Base-by-base conservation (phyloP, 1,140 invertebrate species). In the Drosophila parvula region DNA sequence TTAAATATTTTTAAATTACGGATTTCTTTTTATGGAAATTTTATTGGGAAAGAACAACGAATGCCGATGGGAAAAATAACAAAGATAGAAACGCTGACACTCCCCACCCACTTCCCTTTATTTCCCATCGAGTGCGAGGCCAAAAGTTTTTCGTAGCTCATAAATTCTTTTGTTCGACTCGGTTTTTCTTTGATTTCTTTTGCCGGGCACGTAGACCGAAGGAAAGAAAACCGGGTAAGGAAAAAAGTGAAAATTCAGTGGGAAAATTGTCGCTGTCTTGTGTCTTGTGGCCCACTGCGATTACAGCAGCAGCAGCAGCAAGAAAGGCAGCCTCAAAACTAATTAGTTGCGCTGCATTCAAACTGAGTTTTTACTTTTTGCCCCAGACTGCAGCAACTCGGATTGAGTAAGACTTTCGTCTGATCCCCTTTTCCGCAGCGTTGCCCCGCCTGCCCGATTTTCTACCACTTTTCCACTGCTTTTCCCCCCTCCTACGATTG, bases 161-260 rank as follows among this genome's bases (percentile, higher is more conserved):
- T 82, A 86, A 86, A 86, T 88, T 86, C 79, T 88, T 83, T 88
- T 88, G 74, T 86, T 69, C 62, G 59, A 30, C 44, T 68, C 50
- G 59, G 56, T 82, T 80, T 57, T 76, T 81, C 63, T 79, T 86
- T 86, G 68, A 82, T 79, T 86, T 86, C 74, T 78, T 76, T 69
- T 28, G 47, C 57, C 60, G 41, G 44, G 63, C 30, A 63, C 63
- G 61, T 65, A 68, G 67, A 34, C n/a, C 30, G 28, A 18, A 12
- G 48, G 36, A 59, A 70, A 65, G 34, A 70, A 81, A 74, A 74
- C 48, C 56, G 63, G 60, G 63, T 48, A 51, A 74, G 34, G 43
- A 70, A 85, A 85, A 88, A 88, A 86, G 79, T 74, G 84, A 88
- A 88, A 88, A 88, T 74, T 68, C 79, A 78, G 83, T 88, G 83